A percentile compares a stretch with the other conserved stretches of the same genome.
phyloP scores from a whole-genome alignment of 2,113 vertebrate species.

The Desmodus rotundus region DNA sequence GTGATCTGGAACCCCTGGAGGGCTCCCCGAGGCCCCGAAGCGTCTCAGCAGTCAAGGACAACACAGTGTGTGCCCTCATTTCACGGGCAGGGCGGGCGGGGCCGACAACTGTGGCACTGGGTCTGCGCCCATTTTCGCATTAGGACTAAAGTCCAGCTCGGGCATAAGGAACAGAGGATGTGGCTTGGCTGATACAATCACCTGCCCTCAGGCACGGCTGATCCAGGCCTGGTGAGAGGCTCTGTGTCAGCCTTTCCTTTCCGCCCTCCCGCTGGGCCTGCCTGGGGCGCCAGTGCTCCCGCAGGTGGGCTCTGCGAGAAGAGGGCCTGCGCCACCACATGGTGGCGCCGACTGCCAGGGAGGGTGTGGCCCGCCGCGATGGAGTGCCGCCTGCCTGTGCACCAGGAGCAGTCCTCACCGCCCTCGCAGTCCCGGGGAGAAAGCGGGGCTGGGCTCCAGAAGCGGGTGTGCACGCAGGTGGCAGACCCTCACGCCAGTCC shows the following conservation, averaged over 20 bases:
- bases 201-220: background rate
- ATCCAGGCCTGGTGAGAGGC: background rate
- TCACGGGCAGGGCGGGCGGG: background rate
- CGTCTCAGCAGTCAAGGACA: fast-evolving
- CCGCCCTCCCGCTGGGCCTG: background rate
- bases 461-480: fast-evolving
- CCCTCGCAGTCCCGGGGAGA: no score
- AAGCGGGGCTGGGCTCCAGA: background rate
- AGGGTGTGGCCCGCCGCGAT: fast-evolving
- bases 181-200: fast-evolving
- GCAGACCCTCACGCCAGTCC: background rate
- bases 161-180: fast-evolving
- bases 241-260: fast-evolving
- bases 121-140: background rate
- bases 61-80: fast-evolving
- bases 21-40: background rate
- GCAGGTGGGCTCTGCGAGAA: fast-evolving
- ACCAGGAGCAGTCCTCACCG: background rate
- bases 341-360: background rate
- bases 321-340: fast-evolving
- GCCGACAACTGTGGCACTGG: fast-evolving
- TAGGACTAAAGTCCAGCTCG: no score
- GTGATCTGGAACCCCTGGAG: background rate
- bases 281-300: background rate
- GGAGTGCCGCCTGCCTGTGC: background rate